Evolutionary conservation across 2,113 vertebrate species (phyloP), one percentile per base, ranked within the genome.

Genomic region (Nerophis lumbriciformis): DNA sequence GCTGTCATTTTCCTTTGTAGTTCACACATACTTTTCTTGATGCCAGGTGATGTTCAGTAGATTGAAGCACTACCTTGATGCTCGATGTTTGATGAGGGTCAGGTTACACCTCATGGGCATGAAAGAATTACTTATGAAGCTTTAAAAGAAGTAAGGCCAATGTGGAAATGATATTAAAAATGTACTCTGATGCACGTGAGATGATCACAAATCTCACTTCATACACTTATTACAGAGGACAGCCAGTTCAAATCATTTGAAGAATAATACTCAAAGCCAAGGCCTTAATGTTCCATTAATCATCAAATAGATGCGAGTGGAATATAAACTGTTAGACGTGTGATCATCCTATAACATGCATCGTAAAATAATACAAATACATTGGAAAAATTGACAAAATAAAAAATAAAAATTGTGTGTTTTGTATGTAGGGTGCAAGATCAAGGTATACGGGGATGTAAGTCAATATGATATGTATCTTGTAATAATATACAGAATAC

Each of bases 1-100:
- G 76, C 65, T 76, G 67, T 70, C 58, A 36, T 71, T 83, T 86
- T 75, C 62, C 77, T 73, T 71, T 13, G 52, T 51, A 58, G 54
- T 57, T 59, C 65, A 58, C 66, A 53, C 63, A 63, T 63, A 39
- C 49, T 61, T 63, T 66, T 39, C 61, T 59, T 48, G 2, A 56
- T 21, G 37, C 50, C 55, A 60, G 61, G 64, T 77, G 67, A 66
- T 83, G 61, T 68, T 58, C 51, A 13, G 36, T 57, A 54, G 60
- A 74, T 59, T 58, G 19, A 58, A 77, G 52, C 56, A 68, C 57
- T 14, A 65, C 48, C 65, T 51, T 72, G 68, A 70, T 71, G 63
- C 63, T 77, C 7, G 5, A n/a, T 48, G 47, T 66, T 76, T 76
- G 75, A 86, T 83, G 59, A 59, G 50, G 73, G 73, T 39, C 60